A percentile compares a stretch with the other conserved stretches of the same genome.
Evolutionary conservation across 2,888 invertebrate species (phyloP).

Genomic region (Antheraea assamensis): DNA sequence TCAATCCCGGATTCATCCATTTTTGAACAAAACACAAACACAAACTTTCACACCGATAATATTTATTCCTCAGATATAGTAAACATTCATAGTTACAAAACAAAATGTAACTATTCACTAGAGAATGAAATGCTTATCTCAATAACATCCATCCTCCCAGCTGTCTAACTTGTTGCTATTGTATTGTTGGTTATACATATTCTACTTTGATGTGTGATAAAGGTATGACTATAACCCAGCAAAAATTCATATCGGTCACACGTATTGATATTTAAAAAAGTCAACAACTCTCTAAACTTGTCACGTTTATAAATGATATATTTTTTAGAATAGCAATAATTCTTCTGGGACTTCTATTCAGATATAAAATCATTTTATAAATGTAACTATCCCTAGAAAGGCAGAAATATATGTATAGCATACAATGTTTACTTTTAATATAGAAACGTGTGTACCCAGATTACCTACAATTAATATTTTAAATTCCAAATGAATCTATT

Average conservation of each 20-base stretch:
- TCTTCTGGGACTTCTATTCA: neutral
- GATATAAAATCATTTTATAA: neutral
- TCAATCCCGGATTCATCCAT: slow-evolving; percentile 86
- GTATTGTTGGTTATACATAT: slow-evolving; percentile 53
- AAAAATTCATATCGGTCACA: slow-evolving; percentile 38
- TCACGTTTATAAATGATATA: slow-evolving; percentile 14
- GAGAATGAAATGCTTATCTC: slow-evolving; percentile 55
- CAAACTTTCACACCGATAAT: slow-evolving; percentile 62
- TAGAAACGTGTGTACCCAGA: slow-evolving; percentile 25
- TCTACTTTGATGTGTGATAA: slow-evolving; percentile 52
- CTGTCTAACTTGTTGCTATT: slow-evolving; percentile 78
- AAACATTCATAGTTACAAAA: slow-evolving; percentile 53
- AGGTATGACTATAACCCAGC: slow-evolving; percentile 56
- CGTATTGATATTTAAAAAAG: slow-evolving; percentile 23
- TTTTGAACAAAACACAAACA: slow-evolving; percentile 64
- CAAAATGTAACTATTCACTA: slow-evolving; percentile 59
- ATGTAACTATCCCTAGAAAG: neutral
- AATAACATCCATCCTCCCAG: slow-evolving; percentile 76
- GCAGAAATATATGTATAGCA: neutral
- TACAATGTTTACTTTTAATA: slow-evolving; percentile 21
- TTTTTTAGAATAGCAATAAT: slow-evolving; percentile 33
- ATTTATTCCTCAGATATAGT: slow-evolving; percentile 44
- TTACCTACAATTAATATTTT: neutral
- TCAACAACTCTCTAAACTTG: slow-evolving; percentile 31
- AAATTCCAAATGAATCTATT: neutral